These are phyloP conservation scores for Sciaenops ocellatus DNA, from an alignment of 2,797 vertebrate genomes.

Conservation along the genomic window DNA sequence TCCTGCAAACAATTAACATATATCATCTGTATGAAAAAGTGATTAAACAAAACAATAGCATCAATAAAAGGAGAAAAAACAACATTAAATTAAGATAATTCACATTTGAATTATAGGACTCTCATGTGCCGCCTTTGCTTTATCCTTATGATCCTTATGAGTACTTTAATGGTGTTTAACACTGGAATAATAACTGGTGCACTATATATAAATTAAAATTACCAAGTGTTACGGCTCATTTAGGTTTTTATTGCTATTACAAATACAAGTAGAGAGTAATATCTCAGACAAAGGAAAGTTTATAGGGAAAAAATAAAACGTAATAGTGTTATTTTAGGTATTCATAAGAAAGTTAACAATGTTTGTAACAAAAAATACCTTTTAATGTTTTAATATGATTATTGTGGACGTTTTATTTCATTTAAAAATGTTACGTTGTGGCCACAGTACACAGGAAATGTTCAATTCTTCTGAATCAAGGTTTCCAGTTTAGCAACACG, in stretches of 20 bases:
- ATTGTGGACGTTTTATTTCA: not conserved
- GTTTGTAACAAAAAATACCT: not conserved
- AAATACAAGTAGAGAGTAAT: no score
- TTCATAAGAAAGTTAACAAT: not conserved
- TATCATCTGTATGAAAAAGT: not conserved
- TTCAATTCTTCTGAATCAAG: not conserved
- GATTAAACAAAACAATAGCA: not conserved
- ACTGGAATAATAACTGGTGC: not conserved
- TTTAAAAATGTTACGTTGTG: not conserved
- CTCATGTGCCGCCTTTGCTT: not conserved
- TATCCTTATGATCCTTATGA: not conserved
- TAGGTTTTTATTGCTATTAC: not conserved
- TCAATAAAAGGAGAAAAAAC: not conserved
- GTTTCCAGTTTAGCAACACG: not conserved
- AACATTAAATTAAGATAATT: not conserved
- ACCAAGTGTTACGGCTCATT: not conserved
- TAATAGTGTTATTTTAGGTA: not conserved
- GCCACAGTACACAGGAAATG: not conserved
- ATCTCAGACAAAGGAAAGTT: not conserved
- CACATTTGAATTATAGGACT: not conserved
- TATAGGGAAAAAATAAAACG: not conserved
- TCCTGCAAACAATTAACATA: not conserved
- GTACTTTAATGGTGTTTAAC: not conserved
- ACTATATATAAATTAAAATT: not conserved
- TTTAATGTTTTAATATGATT: not conserved